Conservation (phyloP, 2,113 vertebrate genomes). For the Plecotus auritus region DNA sequence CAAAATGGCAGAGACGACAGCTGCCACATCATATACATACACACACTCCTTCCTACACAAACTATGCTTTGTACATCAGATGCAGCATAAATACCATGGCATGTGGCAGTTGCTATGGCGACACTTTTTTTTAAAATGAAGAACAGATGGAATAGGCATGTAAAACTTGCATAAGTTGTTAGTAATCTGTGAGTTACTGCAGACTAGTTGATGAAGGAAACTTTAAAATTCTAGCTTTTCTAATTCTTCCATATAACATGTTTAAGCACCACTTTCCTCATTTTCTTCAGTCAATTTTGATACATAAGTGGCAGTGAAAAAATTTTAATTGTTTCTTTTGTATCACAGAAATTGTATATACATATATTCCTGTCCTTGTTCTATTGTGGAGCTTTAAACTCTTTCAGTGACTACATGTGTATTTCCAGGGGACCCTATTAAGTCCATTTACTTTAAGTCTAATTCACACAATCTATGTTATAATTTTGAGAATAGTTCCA, state of each 20-base stretch:
- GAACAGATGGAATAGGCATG: slow-evolving; percentile 87
- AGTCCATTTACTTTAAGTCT: slow-evolving; percentile 3
- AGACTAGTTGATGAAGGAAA: slow-evolving; percentile 84
- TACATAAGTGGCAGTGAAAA: slow-evolving; percentile 66
- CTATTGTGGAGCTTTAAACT: slow-evolving; percentile 10
- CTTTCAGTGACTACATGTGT: not conserved
- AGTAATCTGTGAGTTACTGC: slow-evolving; percentile 87
- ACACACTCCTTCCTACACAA: slow-evolving; percentile 88
- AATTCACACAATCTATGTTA: not conserved
- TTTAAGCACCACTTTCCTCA: slow-evolving; percentile 69
- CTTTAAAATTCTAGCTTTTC: slow-evolving; percentile 81
- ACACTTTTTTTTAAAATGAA: slow-evolving; percentile 86
- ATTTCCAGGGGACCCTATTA: not conserved
- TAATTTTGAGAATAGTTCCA: not conserved
- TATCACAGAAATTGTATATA: not conserved
- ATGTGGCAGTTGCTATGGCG: slow-evolving; percentile 85
- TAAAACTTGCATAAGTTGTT: slow-evolving; percentile 89
- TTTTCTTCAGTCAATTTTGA: slow-evolving; percentile 69
- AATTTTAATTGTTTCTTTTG: slow-evolving; percentile 8
- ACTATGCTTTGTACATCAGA: slow-evolving; percentile 88
- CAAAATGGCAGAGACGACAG: slow-evolving; percentile 89
- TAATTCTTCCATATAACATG: slow-evolving; percentile 67
- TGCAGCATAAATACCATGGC: slow-evolving; percentile 87
- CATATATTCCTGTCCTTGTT: not conserved
- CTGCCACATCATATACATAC: slow-evolving; percentile 87